phyloP scores from a whole-genome alignment of 2,797 vertebrate genomes.

The Sebastes melanostomus region DNA sequence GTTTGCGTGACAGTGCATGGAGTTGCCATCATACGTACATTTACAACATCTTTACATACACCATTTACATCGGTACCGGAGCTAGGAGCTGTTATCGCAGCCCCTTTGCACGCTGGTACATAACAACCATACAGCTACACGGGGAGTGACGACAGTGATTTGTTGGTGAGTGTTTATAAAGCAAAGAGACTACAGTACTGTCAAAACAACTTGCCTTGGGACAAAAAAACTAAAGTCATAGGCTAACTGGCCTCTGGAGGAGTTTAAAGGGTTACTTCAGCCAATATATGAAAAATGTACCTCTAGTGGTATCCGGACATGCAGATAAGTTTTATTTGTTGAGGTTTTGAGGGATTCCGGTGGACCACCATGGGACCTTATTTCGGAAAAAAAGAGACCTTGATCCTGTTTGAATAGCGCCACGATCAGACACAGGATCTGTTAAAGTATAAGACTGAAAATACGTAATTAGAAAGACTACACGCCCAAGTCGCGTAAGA shows the following conservation, averaged over 20 bases:
- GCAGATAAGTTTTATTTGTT: neutral
- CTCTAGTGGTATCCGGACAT: neutral
- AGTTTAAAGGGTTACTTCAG: slow-evolving; percentile 10
- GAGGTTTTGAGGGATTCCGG: neutral
- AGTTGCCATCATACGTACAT: slow-evolving; percentile 64
- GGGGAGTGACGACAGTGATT: slow-evolving; percentile 63
- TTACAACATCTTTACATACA: slow-evolving; percentile 73
- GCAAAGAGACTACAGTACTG: slow-evolving; percentile 33
- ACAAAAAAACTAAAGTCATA: slow-evolving; percentile 18
- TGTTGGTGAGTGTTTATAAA: slow-evolving; percentile 45
- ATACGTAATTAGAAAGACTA: no score
- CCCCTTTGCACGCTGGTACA: slow-evolving; percentile 48
- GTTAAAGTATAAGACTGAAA: no score
- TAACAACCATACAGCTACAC: slow-evolving; percentile 52
- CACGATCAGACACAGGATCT: no score
- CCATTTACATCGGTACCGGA: slow-evolving; percentile 71
- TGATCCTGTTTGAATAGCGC: no score
- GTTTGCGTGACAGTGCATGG: slow-evolving; percentile 57
- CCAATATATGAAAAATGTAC: neutral
- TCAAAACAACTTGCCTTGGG: slow-evolving; percentile 17
- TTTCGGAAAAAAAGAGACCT: no score
- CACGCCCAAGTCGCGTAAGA: accelerated
- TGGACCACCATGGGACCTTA: no score
- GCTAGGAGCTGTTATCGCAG: slow-evolving; percentile 43
- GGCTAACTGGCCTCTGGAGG: slow-evolving; percentile 14